Evolutionary conservation across 2,888 invertebrate genomes (phyloP), one percentile per base, ranked within the genome.

Genomic region (Hypena proboscidalis): DNA sequence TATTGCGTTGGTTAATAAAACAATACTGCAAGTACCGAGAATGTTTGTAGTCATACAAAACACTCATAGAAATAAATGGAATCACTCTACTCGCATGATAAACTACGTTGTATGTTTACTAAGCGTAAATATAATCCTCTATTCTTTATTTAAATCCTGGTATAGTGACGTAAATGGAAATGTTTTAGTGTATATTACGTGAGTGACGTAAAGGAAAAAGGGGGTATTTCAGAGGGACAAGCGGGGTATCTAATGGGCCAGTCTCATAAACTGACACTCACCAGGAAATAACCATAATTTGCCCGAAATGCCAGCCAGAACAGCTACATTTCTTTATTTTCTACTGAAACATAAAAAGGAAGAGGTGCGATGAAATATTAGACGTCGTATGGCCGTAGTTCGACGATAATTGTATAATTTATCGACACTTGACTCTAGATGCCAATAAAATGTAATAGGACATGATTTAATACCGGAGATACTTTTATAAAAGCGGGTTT

Each of bases 151-250:
- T 48, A 49, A 52, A 58, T 58, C 51, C 26, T 5, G 33, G 11
- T 15, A 27, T 17, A 40, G 19, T 25, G 21, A 9, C 14, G 6
- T 6, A 9, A 30, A 37, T 30, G 54, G 48, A 55, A 56, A 55
- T 49, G 57, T 62, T 23, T n/a, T 19, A 9, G 47, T 51, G 42
- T 38, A 50, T 42, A n/a, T n/a, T n/a, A n/a, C n/a, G 42, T 52
- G 45, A 64, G 47, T 60, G 56, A 58, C 52, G 48, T 59, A n/a
- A n/a, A n/a, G n/a, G n/a, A n/a, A n/a, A n/a, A n/a, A n/a, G 58
- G 29, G 26, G 13, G 56, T 44, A 31, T 19, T 17, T 38, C 36
- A 50, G 29, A 36, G 27, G 39, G 50, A 40, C 19, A 22, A 22
- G 15, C 25, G 29, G 30, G 40, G 10, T 17, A 22, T 35, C 35